Conservation (phyloP, 2,888 invertebrate species). For the Alloplasta piceator region DNA sequence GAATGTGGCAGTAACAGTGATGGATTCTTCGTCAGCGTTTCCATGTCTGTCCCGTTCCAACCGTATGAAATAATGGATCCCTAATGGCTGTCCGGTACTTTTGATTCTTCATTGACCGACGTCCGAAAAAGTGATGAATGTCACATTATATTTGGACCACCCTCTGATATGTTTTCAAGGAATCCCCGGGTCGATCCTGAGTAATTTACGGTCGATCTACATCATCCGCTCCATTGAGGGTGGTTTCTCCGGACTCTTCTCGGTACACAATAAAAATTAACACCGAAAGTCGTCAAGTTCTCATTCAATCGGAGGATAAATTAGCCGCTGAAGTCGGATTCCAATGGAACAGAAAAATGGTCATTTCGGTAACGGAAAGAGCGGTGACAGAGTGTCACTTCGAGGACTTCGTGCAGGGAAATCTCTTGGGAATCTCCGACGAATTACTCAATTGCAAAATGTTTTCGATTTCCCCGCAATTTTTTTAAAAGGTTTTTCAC, state of each 20-base stretch:
- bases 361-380: no score
- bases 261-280: conserved; percentile 35
- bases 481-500: no score
- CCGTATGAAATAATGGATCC: conserved; percentile 19
- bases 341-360: no score
- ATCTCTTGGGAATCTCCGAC: no score
- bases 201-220: conserved; percentile 53
- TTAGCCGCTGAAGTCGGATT: neutral
- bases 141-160: conserved; percentile 7
- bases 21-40: conserved; percentile 36
- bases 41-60: conserved; percentile 9
- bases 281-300: conserved; percentile 21
- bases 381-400: no score
- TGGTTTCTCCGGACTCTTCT: conserved; percentile 19
- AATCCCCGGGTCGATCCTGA: conserved; percentile 48
- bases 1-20: conserved; percentile 42
- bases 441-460: no score
- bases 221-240: conserved; percentile 40
- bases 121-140: neutral
- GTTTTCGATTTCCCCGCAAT: no score
- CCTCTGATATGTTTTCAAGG: conserved; percentile 33
- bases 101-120: conserved; percentile 17
- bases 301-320: conserved; percentile 23
- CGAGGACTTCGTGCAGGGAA: neutral
- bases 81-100: conserved; percentile 40